A percentile compares a stretch with the other conserved stretches of the same genome.
These are phyloP conservation scores for Callyntrura sp. DNA, from an alignment of 2,888 invertebrate genomes.

Conservation along the genomic window DNA sequence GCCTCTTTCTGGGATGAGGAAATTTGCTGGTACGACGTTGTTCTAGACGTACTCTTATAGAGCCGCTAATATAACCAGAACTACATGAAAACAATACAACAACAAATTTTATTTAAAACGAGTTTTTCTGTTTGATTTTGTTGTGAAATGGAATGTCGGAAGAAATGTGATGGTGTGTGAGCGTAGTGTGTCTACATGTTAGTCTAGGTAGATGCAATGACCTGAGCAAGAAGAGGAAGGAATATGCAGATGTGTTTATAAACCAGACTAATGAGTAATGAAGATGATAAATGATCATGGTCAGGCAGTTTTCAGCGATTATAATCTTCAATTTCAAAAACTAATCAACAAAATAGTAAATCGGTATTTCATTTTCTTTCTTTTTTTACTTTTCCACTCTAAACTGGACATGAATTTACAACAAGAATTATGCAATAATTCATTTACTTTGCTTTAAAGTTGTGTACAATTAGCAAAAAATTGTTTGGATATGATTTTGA, in stretches of 20 bases:
- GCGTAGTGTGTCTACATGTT: background rate
- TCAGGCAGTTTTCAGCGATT: background rate
- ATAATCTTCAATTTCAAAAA: background rate
- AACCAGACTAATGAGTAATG: background rate
- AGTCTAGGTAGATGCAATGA: constrained; percentile 39
- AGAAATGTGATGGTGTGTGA: constrained; percentile 5
- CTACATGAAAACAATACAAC: background rate
- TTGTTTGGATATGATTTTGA: background rate
- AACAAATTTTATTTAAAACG: background rate
- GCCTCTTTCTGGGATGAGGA: background rate
- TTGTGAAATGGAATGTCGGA: constrained; percentile 41
- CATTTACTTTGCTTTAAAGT: background rate
- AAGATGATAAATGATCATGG: background rate
- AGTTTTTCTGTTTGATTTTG: constrained; percentile 44
- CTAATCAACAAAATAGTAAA: background rate
- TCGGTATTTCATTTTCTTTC: no score
- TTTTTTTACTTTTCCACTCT: constrained; percentile 28
- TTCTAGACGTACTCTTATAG: background rate
- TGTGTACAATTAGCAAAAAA: background rate
- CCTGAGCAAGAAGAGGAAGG: constrained; percentile 41
- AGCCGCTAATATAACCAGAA: background rate
- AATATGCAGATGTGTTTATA: background rate
- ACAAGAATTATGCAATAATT: constrained; percentile 6
- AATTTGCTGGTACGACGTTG: background rate
- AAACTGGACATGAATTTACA: constrained; percentile 3